Evolutionary conservation across 2,888 invertebrate genomes (phyloP).

Genomic region (Sphaerophoria taeniata): DNA sequence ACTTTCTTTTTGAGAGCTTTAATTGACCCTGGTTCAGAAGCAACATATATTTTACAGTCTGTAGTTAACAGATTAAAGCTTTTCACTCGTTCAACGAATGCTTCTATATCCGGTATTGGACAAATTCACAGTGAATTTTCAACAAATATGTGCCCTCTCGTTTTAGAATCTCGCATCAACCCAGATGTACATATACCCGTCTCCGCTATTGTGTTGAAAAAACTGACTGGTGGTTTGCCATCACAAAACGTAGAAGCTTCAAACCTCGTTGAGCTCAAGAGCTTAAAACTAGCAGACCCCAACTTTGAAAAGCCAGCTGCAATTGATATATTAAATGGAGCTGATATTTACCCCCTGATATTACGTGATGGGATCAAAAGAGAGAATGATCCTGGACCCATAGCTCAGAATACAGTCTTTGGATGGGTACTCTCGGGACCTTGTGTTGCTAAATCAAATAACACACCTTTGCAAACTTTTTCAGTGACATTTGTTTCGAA

Average conservation of each 20-base stretch:
- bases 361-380: constrained; percentile 15
- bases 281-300: constrained; percentile 15
- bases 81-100: neutral
- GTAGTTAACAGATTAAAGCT: constrained; percentile 28
- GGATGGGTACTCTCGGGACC: constrained; percentile 28
- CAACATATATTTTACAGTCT: constrained; percentile 24
- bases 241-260: constrained; percentile 1
- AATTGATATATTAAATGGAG: constrained; percentile 35
- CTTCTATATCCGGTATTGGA: constrained; percentile 25
- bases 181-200: neutral
- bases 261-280: constrained; percentile 25
- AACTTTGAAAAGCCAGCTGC: constrained; percentile 23
- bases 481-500: constrained; percentile 8
- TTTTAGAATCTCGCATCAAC: constrained; percentile 5
- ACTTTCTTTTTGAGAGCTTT: constrained; percentile 14
- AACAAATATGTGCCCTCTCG: constrained; percentile 8
- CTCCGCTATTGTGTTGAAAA: constrained; percentile 11
- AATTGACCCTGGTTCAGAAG: constrained; percentile 15
- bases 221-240: constrained; percentile 22
- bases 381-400: neutral
- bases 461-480: neutral
- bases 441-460: neutral
- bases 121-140: constrained; percentile 28
- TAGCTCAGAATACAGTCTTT: constrained; percentile 25
- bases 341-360: constrained; percentile 5